These are phyloP conservation scores for Urocitellus parryii DNA, from an alignment of 2,113 vertebrate genomes.

Conservation along the genomic window DNA sequence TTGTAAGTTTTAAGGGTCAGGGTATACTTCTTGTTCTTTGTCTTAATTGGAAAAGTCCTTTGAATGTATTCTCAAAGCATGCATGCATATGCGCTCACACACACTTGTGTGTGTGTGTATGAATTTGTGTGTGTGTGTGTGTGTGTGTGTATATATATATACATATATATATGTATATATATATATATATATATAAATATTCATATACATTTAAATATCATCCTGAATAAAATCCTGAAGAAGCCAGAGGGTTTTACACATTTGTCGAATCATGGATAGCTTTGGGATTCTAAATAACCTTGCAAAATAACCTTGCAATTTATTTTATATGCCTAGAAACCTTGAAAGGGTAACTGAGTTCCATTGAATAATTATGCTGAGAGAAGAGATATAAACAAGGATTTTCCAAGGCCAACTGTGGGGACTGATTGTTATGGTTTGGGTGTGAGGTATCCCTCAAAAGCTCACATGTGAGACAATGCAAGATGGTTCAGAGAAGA, in stretches of 20 bases:
- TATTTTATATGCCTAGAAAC: neutral
- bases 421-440: neutral
- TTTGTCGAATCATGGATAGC: neutral
- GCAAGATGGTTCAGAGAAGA: too few species aligned
- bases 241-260: neutral
- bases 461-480: too few species aligned
- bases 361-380: neutral
- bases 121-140: too few species aligned
- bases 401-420: neutral
- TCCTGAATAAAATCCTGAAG: neutral
- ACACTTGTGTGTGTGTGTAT: too few species aligned
- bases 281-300: constrained; percentile 2
- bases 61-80: neutral
- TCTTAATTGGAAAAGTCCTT: constrained; percentile 13
- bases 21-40: neutral
- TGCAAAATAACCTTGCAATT: neutral
- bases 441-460: too few species aligned
- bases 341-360: neutral
- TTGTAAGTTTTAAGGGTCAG: neutral
- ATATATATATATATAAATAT: neutral
- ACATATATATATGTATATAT: too few species aligned
- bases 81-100: too few species aligned
- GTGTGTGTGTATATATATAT: too few species aligned
- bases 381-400: neutral
- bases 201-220: neutral